These are phyloP conservation scores for Conchocele bisecta DNA, from an alignment of 2,888 invertebrate species.

Conservation along the genomic window DNA sequence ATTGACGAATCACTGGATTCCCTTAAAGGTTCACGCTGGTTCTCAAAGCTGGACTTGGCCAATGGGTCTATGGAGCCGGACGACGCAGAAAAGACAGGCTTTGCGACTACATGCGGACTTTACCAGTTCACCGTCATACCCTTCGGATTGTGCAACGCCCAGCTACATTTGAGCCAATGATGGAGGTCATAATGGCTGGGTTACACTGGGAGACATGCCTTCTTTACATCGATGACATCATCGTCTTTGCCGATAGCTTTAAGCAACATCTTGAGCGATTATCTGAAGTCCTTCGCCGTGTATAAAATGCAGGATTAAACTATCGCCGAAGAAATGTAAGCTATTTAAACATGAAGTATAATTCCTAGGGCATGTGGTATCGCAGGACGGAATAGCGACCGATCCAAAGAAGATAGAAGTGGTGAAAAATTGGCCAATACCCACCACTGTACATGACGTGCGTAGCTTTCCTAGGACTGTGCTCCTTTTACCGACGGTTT, in stretches of 20 bases:
- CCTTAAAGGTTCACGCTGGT: conserved; percentile 7
- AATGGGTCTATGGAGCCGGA: conserved; percentile 10
- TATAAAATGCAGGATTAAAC: too few species aligned
- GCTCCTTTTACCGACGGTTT: neutral
- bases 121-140: conserved; percentile 33
- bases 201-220: neutral
- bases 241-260: conserved; percentile 14
- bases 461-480: neutral
- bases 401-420: neutral
- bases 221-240: conserved; percentile 35
- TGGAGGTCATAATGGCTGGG: conserved; percentile 20
- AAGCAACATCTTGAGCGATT: conserved; percentile 17
- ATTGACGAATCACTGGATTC: conserved; percentile 18
- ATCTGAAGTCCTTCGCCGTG: conserved; percentile 18
- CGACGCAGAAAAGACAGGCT: neutral
- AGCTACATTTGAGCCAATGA: conserved; percentile 28
- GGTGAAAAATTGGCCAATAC: neutral
- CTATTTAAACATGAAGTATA: neutral
- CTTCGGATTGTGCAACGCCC: conserved; percentile 20
- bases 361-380: neutral
- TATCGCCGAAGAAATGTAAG: neutral
- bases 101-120: conserved; percentile 23
- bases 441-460: neutral
- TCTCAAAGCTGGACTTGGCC: conserved; percentile 10
- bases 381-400: neutral